Base-by-base conservation (phyloP, 2,113 vertebrate genomes). In the Uria aalge region DNA sequence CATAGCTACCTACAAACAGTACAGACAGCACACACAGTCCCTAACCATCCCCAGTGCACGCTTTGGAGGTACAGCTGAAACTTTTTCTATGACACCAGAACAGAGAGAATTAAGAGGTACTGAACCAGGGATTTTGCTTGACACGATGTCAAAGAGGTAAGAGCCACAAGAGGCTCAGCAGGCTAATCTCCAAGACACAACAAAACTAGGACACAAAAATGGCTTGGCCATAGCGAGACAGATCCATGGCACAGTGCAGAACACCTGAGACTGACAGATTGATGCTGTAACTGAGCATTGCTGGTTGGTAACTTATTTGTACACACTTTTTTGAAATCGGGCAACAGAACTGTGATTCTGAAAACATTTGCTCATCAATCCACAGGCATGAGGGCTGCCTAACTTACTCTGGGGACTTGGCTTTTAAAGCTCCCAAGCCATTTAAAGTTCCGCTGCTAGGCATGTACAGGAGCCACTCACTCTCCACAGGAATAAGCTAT, bases 191-290 rank as follows among this genome's bases (percentile, higher is more conserved):
- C 43, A 63, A 72, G 40, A 78, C 34, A 71, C 69, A 88, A 41
- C 48, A 84, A 63, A 93, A 68, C 19, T 21, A 38, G 68, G 52
- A 82, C 21, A 45, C 9, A 82, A 55, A 85, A 78, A 2, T 0
- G 10, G 56, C 43, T 71, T 47, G 56, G 34, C 56, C 29, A 18
- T 6, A 67, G 41, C 0, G 0, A 67, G 43, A 78, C 1, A 0
- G 32, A 88, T 56, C 29, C 41, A 32, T 11, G 21, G 52, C 67
- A 64, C 26, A 48, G 86, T 6, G 45, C 60, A 88, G 67, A 85
- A 52, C 66, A 88, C 47, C 43, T 34, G 69, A 88, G 52, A 82
- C 45, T 34, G 68, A 73, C 0, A 47, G 63, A 86, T 1, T 6
- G 4, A 88, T 36, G 75, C 22, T 87, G 50, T 29, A 85, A 55